phyloP scores from a whole-genome alignment of 2,888 invertebrate genomes.

The Cosmia trapezina region DNA sequence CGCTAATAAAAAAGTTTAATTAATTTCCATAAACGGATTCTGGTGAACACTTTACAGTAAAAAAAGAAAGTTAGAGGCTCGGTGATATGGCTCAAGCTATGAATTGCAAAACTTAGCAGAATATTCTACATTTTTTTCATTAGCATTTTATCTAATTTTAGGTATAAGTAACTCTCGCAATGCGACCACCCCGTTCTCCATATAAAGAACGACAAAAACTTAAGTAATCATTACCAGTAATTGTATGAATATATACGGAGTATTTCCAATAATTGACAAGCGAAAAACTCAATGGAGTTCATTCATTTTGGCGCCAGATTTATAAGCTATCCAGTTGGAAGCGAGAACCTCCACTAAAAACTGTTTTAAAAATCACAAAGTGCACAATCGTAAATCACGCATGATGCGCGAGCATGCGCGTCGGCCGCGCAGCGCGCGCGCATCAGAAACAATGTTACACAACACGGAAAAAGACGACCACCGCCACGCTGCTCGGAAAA shows the following conservation, averaged over 20 bases:
- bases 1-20: conserved; percentile 38
- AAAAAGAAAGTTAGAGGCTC: conserved; percentile 14
- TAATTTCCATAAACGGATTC: conserved; percentile 38
- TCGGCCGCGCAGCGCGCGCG: conserved; percentile 70
- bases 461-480: conserved; percentile 87
- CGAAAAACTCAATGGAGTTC: conserved; percentile 81
- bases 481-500: conserved; percentile 84
- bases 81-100: not conserved
- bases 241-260: conserved; percentile 74
- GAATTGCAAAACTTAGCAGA: conserved; percentile 2
- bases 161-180: not conserved
- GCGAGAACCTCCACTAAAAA: conserved; percentile 84
- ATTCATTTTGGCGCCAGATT: conserved; percentile 89
- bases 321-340: conserved; percentile 83
- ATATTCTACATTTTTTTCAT: conserved; percentile 2
- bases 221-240: conserved; percentile 70
- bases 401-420: conserved; percentile 70
- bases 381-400: conserved; percentile 85
- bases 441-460: conserved; percentile 83
- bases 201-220: conserved; percentile 69
- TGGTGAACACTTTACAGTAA: conserved; percentile 17
- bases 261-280: conserved; percentile 76
- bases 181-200: conserved; percentile 61
- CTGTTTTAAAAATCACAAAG: conserved; percentile 82
- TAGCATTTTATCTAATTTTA: conserved; percentile 18